Percentiles rank a stretch among this genome's conserved stretches.
Evolutionary conservation across 2,113 vertebrate genomes (phyloP).

Genomic region (Oenanthe melanoleuca): DNA sequence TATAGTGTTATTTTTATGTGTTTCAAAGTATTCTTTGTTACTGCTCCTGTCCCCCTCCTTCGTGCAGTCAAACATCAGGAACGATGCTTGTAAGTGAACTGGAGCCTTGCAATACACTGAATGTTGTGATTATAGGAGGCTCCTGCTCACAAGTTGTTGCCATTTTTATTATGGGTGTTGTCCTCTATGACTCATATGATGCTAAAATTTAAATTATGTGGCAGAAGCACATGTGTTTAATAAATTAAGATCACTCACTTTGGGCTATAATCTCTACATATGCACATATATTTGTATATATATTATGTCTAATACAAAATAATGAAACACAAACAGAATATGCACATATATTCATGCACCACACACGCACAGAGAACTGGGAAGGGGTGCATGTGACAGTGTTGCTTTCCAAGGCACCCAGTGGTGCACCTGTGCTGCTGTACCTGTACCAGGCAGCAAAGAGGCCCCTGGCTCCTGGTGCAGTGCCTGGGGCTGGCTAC

Average conservation of each 20-base stretch:
- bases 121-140: background rate
- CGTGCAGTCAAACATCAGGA: background rate
- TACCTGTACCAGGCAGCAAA: background rate
- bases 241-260: background rate
- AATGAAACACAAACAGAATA: background rate
- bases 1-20: background rate
- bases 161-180: background rate
- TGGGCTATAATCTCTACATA: background rate
- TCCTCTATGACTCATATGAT: background rate
- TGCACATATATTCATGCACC: background rate
- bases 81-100: background rate
- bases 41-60: background rate
- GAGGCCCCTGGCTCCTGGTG: background rate
- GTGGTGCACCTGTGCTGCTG: background rate
- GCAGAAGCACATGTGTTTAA: background rate
- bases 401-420: background rate
- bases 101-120: background rate
- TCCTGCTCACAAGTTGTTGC: background rate
- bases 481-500: slow-evolving; percentile 8
- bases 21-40: background rate
- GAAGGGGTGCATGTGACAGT: background rate
- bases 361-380: background rate
- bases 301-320: background rate
- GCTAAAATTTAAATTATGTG: background rate
- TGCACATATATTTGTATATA: background rate